These are phyloP conservation scores for Drosophila sordidula DNA, from an alignment of 2,888 invertebrate species.

Conservation along the genomic window DNA sequence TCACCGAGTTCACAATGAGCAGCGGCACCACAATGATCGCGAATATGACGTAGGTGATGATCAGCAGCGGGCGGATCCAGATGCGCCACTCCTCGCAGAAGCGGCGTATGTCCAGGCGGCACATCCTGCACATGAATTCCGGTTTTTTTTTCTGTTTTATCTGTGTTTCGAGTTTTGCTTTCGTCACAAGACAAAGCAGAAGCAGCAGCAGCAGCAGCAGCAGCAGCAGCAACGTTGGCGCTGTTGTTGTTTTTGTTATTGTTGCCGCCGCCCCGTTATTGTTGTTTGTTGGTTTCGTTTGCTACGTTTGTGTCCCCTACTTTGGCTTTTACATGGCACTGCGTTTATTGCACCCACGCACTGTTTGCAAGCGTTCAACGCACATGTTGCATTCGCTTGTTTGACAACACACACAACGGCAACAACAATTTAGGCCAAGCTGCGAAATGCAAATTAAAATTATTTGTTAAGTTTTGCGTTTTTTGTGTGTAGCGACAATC, in stretches of 20 bases:
- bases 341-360: constrained; percentile 34
- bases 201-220: too few species aligned
- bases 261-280: constrained; percentile 66
- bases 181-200: constrained; percentile 54
- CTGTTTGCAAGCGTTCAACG: constrained; percentile 19
- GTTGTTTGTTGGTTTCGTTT: constrained; percentile 39
- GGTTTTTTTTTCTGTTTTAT: background rate
- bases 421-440: constrained; percentile 21
- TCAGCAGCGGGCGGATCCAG: constrained; percentile 95
- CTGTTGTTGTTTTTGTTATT: constrained; percentile 41
- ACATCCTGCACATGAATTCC: constrained; percentile 59
- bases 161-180: constrained; percentile 39
- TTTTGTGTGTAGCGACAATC: constrained; percentile 23
- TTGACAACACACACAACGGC: constrained; percentile 4
- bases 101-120: constrained; percentile 77
- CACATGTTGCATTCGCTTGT: constrained; percentile 26
- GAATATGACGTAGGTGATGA: constrained; percentile 91
- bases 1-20: constrained; percentile 91
- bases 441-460: constrained; percentile 21
- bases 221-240: constrained; percentile 19
- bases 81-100: constrained; percentile 89
- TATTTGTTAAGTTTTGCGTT: constrained; percentile 36
- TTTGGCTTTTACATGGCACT: constrained; percentile 34
- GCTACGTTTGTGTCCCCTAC: constrained; percentile 15
- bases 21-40: constrained; percentile 94